phyloP scores from a whole-genome alignment of 2,888 invertebrate genomes.

The Lasioglossum figueresi region DNA sequence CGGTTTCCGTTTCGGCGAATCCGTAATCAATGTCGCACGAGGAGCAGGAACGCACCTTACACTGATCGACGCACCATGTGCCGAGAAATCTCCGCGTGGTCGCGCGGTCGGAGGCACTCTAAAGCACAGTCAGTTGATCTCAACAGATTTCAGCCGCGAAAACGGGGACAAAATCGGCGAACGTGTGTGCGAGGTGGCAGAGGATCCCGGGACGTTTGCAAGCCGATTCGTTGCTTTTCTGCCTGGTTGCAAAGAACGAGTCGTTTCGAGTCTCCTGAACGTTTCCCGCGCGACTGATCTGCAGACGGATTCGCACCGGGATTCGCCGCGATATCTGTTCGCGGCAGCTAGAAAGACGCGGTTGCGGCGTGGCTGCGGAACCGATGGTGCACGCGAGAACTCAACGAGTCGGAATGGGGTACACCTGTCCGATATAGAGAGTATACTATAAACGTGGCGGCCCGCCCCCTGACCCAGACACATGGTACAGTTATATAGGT shows the following conservation, averaged over 20 bases:
- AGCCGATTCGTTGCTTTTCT: conserved; percentile 10
- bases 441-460: conserved; percentile 82
- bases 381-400: conserved; percentile 78
- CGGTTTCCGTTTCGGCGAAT: conserved; percentile 21
- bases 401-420: conserved; percentile 84
- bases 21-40: conserved; percentile 35
- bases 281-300: conserved; percentile 60
- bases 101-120: conserved; percentile 60
- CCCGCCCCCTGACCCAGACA: conserved; percentile 87
- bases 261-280: conserved; percentile 38
- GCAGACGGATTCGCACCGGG: conserved; percentile 44
- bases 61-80: conserved; percentile 61
- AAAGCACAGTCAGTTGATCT: conserved; percentile 53
- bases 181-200: conserved; percentile 37
- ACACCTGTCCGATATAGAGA: conserved; percentile 85
- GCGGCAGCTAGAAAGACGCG: conserved; percentile 65
- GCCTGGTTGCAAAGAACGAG: background rate
- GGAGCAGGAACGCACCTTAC: conserved; percentile 41
- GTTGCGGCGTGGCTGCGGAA: conserved; percentile 53
- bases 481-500: conserved; percentile 85
- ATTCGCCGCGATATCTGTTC: conserved; percentile 60
- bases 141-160: conserved; percentile 53
- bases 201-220: conserved; percentile 27
- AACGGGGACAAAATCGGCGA: conserved; percentile 55
- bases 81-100: conserved; percentile 56